Base-by-base conservation (phyloP, 2,113 vertebrate species). In the Actenoides hombroni region DNA sequence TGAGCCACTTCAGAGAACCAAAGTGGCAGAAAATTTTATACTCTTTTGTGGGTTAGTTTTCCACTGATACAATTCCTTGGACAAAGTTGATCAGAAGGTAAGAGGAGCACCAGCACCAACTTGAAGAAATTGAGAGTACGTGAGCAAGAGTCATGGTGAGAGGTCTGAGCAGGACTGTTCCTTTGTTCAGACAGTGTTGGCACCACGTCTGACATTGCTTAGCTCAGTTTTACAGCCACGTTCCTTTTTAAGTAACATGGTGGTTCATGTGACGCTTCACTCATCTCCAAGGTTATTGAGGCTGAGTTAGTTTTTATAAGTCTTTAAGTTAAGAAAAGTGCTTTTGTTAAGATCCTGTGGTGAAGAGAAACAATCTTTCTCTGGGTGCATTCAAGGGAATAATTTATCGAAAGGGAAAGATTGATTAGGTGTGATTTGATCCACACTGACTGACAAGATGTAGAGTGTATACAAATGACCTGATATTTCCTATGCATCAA, bases 41-140 rank as follows among this genome's bases (percentile, higher is more conserved):
- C 8, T 54, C 8, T 19, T 60, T 16, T 15, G 9, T n/a, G 67
- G 13, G 18, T 82, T 71, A 6, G 21, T 64, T 64, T 85, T 68
- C n/a, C 23, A 46, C 23, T 11, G 28, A 12, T 73, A 3, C 0
- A 39, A 33, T 73, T 79, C 76, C 35, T 53, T 33, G n/a, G 49
- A 20, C 12, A 46, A 49, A n/a, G n/a, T 9, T 81, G 15, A 71
- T 37, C 68, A 46, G 54, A 40, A 68, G 46, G 31, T 20, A 73
- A 63, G 39, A 77, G 33, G 53, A 76, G 26, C 53, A 71, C 11
- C 86, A 76, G 18, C 51, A 35, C 3, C 0, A 0, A 49, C 46
- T 42, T 40, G 65, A 31, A 56, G 42, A 75, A 37, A 1, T 0
- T 20, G 25, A 40, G 33, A 70, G 13, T 19, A 13, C 0, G 1